Percentiles rank a stretch among this genome's conserved stretches.
These are phyloP conservation scores for Pentalonia nigronervosa DNA, from an alignment of 1,140 invertebrate genomes.

Conservation along the genomic window DNA sequence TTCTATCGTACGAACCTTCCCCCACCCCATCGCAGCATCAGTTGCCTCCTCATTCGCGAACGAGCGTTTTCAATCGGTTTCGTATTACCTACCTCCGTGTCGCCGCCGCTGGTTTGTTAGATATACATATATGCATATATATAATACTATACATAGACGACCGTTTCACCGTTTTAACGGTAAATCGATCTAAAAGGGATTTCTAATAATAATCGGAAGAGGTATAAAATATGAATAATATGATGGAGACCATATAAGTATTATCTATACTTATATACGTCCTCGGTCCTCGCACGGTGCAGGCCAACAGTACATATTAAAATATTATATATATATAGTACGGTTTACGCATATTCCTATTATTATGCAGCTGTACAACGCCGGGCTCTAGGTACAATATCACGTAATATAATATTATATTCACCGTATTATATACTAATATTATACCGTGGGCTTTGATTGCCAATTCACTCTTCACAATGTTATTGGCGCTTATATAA, in stretches of 20 bases:
- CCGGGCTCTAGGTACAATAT: neutral
- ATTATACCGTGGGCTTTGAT: neutral
- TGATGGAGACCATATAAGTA: neutral
- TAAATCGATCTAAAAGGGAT: slow-evolving; percentile 22
- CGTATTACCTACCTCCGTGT: neutral
- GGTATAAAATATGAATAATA: neutral
- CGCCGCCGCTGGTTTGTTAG: neutral
- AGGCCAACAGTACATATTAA: neutral
- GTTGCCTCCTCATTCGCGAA: neutral
- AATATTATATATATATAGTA: neutral
- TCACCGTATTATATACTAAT: neutral
- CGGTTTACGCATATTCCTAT: neutral
- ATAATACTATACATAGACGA: neutral
- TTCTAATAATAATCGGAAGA: neutral
- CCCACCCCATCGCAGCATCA: neutral
- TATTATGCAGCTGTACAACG: neutral
- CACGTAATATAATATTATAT: neutral
- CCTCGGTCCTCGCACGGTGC: neutral
- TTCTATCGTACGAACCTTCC: neutral
- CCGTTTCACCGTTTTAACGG: slow-evolving; percentile 41
- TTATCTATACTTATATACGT: neutral
- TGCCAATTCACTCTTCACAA: neutral
- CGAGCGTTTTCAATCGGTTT: slow-evolving; percentile 31
- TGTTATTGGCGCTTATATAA: neutral
- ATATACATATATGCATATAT: neutral